Evolutionary conservation across 64 coral and sea anemone species (phyloP), one percentile per base, ranked within the genome.

Genomic region (Pachyseris speciosa): DNA sequence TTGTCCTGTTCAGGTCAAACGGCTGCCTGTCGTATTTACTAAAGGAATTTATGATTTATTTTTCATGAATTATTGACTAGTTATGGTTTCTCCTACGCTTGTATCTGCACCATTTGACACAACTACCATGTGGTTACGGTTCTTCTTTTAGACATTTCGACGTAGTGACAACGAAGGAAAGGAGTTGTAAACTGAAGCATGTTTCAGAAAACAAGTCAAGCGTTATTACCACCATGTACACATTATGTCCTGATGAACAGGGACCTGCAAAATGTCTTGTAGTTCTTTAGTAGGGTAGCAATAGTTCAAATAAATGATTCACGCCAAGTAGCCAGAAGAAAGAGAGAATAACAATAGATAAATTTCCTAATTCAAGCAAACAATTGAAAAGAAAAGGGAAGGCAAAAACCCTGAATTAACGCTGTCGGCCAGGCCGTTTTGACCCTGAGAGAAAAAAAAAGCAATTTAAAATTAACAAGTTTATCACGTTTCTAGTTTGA

Each of bases 21-120:
- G 33, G 53, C 33, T 40, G 53, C 53, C 40, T 81, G 51, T 40
- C 4, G 60, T 37, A 37, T 81, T 40, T 4, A 61, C 19, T 60
- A 81, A 81, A 61, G 10, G 34, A 81, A 81, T 63, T 36, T 40
- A 36, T 81, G 52, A 81, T 41, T 61, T 81, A 37, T 57, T 61
- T 4, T 57, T 22, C 17, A 60, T 81, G 33, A 58, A 81, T 81
- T 61, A 81, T 81, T 81, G 20, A 81, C 15, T 81, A 24, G 77
- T 36, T 81, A 25, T 81, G 53, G 20, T 37, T 81, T 38, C 32
- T 12, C 9, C 11, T 13, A n/a, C 17, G 13, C 31, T 32, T n/a
- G 22, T 22, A 20, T 16, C 17, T 24, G 13, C 22, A 20, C 4
- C 28, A 5, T 58, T 79, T 58, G 27, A 17, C 17, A 68, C 13